Percentiles rank a stretch among this genome's conserved stretches.
phyloP scores from a whole-genome alignment of 2,888 invertebrate genomes.

The Drosophila quinaria region DNA sequence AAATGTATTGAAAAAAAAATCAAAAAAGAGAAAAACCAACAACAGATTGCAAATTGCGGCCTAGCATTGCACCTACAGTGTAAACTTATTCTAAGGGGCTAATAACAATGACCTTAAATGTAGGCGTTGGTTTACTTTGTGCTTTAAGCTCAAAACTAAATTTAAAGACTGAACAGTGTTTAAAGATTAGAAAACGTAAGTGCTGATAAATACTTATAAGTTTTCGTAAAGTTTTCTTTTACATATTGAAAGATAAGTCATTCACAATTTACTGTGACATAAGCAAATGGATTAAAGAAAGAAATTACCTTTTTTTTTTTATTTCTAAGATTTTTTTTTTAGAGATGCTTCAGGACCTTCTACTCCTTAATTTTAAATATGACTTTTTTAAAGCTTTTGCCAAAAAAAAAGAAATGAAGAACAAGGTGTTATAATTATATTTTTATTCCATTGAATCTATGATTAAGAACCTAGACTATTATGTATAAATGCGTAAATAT shows the following conservation, averaged over 20 bases:
- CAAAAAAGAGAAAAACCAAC: constrained; percentile 16
- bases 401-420: too few relatives aligned
- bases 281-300: neutral
- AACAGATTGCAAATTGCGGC: constrained; percentile 69
- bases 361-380: neutral
- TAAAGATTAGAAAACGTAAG: constrained; percentile 9
- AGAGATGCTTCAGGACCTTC: too few relatives aligned
- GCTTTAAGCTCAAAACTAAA: neutral
- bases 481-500: neutral
- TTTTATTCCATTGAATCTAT: too few relatives aligned
- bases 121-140: constrained; percentile 18
- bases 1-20: constrained; percentile 31
- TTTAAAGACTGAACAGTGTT: neutral
- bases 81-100: constrained; percentile 15
- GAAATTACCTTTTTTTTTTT: neutral
- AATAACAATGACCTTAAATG: neutral
- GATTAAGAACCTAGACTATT: too few relatives aligned
- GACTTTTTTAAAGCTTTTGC: neutral
- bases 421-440: too few relatives aligned
- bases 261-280: neutral
- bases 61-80: neutral
- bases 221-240: neutral
- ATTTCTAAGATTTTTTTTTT: too few relatives aligned
- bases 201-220: neutral
- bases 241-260: neutral